phyloP scores from a whole-genome alignment of 2,797 vertebrate species.

The Hylomyscus alleni region DNA sequence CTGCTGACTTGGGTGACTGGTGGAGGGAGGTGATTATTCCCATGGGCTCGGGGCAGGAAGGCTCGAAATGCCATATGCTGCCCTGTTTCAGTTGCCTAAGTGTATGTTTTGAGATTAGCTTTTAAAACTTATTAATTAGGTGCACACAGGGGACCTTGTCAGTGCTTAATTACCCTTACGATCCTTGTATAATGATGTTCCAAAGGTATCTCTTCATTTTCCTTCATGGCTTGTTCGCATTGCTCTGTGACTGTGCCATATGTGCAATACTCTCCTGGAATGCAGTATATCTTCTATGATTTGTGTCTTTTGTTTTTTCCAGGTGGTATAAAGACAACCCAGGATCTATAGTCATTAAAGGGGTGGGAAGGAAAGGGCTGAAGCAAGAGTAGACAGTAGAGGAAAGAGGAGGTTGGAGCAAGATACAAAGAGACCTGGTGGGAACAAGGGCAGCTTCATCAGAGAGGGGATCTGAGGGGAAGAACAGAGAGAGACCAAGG shows the following conservation, averaged over 20 bases:
- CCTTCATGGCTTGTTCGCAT: neutral
- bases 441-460: accelerated
- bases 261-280: neutral
- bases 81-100: neutral
- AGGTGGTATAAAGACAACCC: neutral
- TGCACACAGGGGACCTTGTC: neutral
- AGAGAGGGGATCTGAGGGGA: neutral
- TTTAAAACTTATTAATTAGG: conserved; percentile 32
- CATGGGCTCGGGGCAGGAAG: neutral
- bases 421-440: too few species aligned
- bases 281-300: neutral
- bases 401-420: neutral
- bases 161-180: neutral
- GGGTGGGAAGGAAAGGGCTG: neutral
- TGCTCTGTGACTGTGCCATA: neutral
- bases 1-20: neutral
- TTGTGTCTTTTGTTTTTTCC: neutral
- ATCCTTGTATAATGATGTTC: neutral
- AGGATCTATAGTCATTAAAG: neutral
- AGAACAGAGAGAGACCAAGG: too few species aligned
- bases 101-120: neutral
- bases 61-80: accelerated
- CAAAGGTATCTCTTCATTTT: neutral
- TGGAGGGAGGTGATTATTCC: neutral
- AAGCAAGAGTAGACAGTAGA: neutral